Base-by-base conservation (phyloP, 2,888 invertebrate species). In the Aphrophora alni region DNA sequence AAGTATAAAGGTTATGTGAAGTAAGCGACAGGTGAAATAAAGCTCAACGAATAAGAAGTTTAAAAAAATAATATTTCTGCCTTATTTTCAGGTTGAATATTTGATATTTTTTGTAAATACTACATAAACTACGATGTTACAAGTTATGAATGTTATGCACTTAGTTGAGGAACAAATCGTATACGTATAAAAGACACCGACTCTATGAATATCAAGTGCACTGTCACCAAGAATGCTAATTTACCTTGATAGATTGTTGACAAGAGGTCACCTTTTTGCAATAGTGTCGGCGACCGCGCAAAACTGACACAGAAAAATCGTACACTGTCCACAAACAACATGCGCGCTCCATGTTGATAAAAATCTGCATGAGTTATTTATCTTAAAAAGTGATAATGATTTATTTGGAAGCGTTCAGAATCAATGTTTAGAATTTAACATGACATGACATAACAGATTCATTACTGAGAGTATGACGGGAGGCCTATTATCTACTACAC, bases 221-320 rank as follows among this genome's bases (percentile, higher is more conserved):
- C 21, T 59, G 59, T 59, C 59, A 59, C 59, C 21, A 59, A 59
- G 59, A 59, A 59, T 59, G 59, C 21, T 21, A 59, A 59, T 59
- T n/a, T 21, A 1, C 21, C 4, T 59, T 59, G 59, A 59, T 21
- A 21, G 59, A 59, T 59, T 21, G 59, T 59, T 59, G 59, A 59
- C 59, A 21, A 59, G 59, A 59, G 59, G 59, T 59, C 21, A 59
- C 59, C 59, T 59, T 59, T 59, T 59, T 59, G 59, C 59, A 59
- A 21, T n/a, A 7, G 59, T 59, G 21, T n/a, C 21, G 21, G 59
- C n/a, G 21, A n/a, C 21, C 59, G 59, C 59, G 59, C 44, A 44
- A 59, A 59, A 59, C 59, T 59, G 59, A 59, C 59, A 59, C 59
- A 59, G 59, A 59, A 59, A 59, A 21, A 59, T 59, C 59, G 59